These are phyloP conservation scores for Sciurus vulgaris DNA, from an alignment of 2,797 vertebrate genomes.

Conservation along the genomic window DNA sequence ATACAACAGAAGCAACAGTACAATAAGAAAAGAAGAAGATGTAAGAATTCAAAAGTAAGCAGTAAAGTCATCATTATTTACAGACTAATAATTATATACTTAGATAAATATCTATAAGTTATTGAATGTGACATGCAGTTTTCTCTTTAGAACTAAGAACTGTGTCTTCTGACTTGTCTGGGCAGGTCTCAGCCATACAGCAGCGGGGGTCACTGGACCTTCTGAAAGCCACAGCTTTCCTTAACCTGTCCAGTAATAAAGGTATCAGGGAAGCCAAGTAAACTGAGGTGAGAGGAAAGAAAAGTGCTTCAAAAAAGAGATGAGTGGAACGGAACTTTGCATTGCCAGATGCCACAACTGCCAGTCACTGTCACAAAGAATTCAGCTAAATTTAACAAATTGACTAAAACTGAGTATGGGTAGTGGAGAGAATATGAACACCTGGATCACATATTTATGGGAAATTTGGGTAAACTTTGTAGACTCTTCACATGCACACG, in stretches of 20 bases:
- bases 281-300: neutral
- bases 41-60: neutral
- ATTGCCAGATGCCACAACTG: neutral
- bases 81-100: neutral
- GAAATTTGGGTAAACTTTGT: no score
- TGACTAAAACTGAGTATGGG: neutral
- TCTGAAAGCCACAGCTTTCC: neutral
- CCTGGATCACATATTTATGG: neutral
- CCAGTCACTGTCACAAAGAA: neutral
- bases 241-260: neutral
- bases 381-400: neutral
- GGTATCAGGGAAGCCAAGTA: neutral
- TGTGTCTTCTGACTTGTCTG: neutral
- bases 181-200: neutral
- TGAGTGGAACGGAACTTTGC: neutral
- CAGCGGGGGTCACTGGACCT: neutral
- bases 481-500: neutral
- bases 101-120: neutral
- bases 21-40: neutral
- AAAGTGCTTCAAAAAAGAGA: neutral
- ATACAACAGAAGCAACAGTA: neutral
- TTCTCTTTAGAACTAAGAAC: neutral
- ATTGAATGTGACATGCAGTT: no score
- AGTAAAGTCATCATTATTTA: neutral
- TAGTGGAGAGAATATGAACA: neutral